Base-by-base conservation (phyloP, 2,113 vertebrate genomes). In the Sapayoa aenigma region DNA sequence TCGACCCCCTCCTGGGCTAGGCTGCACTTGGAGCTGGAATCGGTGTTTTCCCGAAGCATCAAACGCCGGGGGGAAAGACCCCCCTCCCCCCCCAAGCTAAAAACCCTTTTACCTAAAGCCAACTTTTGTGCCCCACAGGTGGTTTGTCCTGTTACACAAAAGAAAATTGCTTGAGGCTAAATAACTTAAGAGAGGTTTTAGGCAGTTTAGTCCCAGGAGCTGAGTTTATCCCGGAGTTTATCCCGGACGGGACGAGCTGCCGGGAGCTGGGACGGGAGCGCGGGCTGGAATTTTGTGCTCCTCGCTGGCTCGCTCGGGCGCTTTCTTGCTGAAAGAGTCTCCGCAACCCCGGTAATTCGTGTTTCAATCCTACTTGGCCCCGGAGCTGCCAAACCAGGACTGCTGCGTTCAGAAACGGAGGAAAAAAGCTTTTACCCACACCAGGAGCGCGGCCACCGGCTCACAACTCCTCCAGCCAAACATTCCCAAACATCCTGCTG, bases 61-160 rank as follows among this genome's bases (percentile, higher is more conserved):
- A n/a, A n/a, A n/a, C n/a, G n/a, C n/a, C n/a, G n/a, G 11, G 28
- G 23, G 11, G 18, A 2, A 3, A 19, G 12, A 7, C 5, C 9
- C 9, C 4, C 19, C 21, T 1, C 9, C 5, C 19, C 9, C 4
- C 19, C 21, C 2, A 3, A 2, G 58, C 18, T 11, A 25, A 60
- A 53, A 16, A 41, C 8, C 18, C 6, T 66, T 65, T 25, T 12
- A 17, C 11, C 9, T 8, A 5, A 39, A 18, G 11, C 17, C 46
- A 44, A 31, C 16, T 75, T 68, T 11, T 6, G 33, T 11, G 14
- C 21, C 39, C 55, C 46, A 10, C 62, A 19, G 37, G 60, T 52
- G 55, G 30, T 15, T 47, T 14, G 12, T 46, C 37, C 67, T 11
- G 4, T 8, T 50, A n/a, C 6, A 30, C 37, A 53, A n/a, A 37